phyloP scores from a whole-genome alignment of 2,888 invertebrate genomes.

The Allygus modestus region DNA sequence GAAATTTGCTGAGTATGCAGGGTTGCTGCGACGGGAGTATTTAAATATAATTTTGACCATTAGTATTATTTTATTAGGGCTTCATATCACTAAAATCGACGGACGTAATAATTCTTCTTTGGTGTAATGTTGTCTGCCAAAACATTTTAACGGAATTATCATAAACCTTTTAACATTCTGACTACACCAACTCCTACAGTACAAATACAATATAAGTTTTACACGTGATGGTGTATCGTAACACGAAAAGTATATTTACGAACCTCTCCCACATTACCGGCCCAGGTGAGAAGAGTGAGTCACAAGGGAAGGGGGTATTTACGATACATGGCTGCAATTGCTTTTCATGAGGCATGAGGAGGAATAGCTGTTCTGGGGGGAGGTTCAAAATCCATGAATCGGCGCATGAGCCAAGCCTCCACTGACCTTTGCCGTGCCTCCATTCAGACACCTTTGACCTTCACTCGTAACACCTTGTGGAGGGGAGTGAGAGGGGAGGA shows the following conservation, averaged over 20 bases:
- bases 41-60: too few species aligned
- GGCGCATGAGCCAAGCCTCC: background rate
- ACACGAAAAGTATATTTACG: background rate
- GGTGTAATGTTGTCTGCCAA: too few species aligned
- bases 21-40: too few species aligned
- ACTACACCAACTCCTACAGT: too few species aligned
- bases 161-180: too few species aligned
- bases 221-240: too few species aligned
- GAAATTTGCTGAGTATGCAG: too few species aligned
- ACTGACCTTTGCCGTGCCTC: conserved; percentile 26
- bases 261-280: background rate
- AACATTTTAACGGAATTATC: too few species aligned
- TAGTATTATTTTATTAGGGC: too few species aligned
- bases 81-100: too few species aligned
- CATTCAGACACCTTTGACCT: conserved; percentile 26
- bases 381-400: conserved; percentile 15
- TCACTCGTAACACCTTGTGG: conserved; percentile 4
- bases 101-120: too few species aligned
- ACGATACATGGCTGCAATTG: background rate
- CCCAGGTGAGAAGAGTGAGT: conserved; percentile 4
- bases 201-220: too few species aligned
- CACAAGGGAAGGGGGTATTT: background rate
- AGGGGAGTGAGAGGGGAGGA: background rate
- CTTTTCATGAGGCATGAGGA: conserved; percentile 1
- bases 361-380: conserved; percentile 10